A percentile compares a stretch with the other conserved stretches of the same genome.
phyloP scores from a whole-genome alignment of 2,113 vertebrate species.

The Pterocles orientalis region DNA sequence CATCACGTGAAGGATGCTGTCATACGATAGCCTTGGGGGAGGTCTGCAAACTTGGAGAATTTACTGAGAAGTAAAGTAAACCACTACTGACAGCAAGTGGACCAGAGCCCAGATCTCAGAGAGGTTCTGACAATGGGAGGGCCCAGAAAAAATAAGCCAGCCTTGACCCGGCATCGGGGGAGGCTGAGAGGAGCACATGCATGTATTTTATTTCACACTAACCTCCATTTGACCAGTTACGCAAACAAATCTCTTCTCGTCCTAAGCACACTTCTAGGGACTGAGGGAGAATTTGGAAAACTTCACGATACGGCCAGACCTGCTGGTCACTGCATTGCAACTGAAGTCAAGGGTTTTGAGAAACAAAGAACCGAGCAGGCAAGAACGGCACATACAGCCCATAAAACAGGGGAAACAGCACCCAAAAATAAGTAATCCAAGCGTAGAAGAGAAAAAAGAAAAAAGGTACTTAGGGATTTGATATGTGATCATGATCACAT shows the following conservation, averaged over 20 bases:
- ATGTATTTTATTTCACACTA: conserved; percentile 44
- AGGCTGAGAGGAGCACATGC: background rate
- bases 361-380: background rate
- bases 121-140: conserved; percentile 6
- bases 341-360: background rate
- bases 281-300: background rate
- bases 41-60: background rate
- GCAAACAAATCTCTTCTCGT: conserved; percentile 32
- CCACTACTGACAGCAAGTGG: conserved; percentile 19
- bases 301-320: background rate
- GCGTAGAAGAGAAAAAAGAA: background rate
- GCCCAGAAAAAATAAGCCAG: conserved; percentile 44
- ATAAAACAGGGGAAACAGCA: background rate
- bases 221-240: conserved; percentile 45
- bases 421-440: background rate
- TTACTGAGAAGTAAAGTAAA: conserved; percentile 21
- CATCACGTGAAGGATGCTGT: background rate
- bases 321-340: background rate
- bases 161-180: background rate
- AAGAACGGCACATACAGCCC: background rate
- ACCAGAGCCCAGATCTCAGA: background rate
- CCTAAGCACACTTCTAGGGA: background rate
- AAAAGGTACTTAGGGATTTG: background rate
- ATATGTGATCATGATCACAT: background rate
- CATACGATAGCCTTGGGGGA: background rate